These are phyloP conservation scores for Brachionus paranguensis DNA, from an alignment of 1,140 invertebrate genomes.

Conservation along the genomic window DNA sequence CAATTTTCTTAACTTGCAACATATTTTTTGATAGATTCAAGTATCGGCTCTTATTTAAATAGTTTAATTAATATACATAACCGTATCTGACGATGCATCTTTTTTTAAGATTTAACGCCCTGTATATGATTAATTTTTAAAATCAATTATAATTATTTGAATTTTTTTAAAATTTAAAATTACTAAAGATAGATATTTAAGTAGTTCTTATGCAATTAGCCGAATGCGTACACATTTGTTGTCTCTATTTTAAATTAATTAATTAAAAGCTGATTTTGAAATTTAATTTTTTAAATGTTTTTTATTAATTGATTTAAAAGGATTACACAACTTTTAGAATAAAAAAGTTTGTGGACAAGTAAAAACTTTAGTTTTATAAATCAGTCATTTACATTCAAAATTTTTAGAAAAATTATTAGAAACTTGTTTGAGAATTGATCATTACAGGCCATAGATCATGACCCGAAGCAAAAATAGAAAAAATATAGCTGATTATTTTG, in stretches of 20 bases:
- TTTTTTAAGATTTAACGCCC: not conserved
- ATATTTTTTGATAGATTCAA: conserved; percentile 11
- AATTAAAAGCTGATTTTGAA: not conserved
- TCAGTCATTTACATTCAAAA: not conserved
- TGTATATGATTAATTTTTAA: not conserved
- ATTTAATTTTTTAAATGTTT: not conserved
- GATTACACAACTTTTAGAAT: not conserved
- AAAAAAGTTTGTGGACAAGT: not conserved
- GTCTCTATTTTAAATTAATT: too few species aligned
- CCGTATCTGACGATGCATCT: not conserved
- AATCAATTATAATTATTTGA: not conserved
- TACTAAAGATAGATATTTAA: not conserved
- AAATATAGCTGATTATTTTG: not conserved
- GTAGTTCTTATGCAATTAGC: not conserved
- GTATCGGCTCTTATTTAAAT: not conserved
- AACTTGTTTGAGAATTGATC: not conserved
- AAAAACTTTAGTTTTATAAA: not conserved
- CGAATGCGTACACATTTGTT: not conserved
- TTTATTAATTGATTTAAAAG: not conserved
- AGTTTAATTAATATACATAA: not conserved
- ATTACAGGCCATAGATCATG: not conserved
- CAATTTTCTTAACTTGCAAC: conserved; percentile 10
- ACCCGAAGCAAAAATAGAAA: not conserved
- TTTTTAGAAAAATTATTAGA: not conserved
- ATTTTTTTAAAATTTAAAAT: not conserved